Percentiles rank a stretch among this genome's conserved stretches.
These are phyloP conservation scores for Heliconius ethilla DNA, from an alignment of 2,888 invertebrate species.

Conservation along the genomic window DNA sequence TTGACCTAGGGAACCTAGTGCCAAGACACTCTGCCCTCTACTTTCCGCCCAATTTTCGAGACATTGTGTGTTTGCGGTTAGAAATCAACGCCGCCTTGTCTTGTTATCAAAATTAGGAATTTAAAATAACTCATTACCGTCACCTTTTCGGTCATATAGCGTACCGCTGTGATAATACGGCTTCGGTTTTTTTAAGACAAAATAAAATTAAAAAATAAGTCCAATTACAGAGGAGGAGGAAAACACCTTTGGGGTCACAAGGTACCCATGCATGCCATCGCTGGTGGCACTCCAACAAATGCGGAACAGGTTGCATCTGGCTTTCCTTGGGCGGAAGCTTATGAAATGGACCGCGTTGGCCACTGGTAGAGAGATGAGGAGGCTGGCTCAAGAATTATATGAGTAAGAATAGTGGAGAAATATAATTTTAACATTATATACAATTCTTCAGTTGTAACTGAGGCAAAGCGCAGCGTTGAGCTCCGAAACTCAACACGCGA, in stretches of 20 bases:
- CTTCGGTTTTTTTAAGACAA: too few relatives aligned
- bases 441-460: too few relatives aligned
- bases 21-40: not conserved
- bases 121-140: not conserved
- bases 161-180: not conserved
- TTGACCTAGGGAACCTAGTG: not conserved
- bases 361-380: slow-evolving; percentile 62
- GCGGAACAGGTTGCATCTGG: slow-evolving; percentile 69
- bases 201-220: not conserved
- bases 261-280: slow-evolving; percentile 70
- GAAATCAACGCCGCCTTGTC: too few relatives aligned
- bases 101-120: too few relatives aligned
- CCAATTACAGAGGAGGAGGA: slow-evolving; percentile 48
- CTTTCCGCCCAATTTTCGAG: not conserved
- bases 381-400: slow-evolving; percentile 51
- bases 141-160: not conserved
- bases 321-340: slow-evolving; percentile 65
- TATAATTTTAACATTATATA: too few relatives aligned
- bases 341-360: slow-evolving; percentile 75
- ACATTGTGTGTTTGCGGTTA: too few relatives aligned
- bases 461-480: not conserved
- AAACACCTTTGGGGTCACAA: slow-evolving; percentile 47
- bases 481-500: not conserved
- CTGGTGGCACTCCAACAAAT: slow-evolving; percentile 71
- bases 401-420: slow-evolving; percentile 47